Conservation (phyloP, 2,888 invertebrate genomes). For the Dicyrtomina minuta region DNA sequence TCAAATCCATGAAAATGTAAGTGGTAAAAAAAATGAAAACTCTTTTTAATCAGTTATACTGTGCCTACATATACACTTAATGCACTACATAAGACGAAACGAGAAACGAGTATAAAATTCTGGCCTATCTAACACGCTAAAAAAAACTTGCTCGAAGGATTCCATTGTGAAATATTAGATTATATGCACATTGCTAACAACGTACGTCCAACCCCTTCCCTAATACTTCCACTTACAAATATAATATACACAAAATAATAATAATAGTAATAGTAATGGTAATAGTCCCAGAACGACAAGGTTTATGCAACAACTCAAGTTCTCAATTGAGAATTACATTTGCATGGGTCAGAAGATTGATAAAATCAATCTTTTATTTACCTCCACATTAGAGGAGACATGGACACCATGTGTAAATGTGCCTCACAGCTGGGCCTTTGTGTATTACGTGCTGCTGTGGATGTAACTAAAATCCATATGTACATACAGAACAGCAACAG, state of each 20-base stretch:
- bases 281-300: neutral
- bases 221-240: too few species aligned
- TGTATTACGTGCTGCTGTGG: neutral
- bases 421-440: neutral
- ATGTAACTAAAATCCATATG: conserved; percentile 3
- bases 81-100: neutral
- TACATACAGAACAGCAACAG: neutral
- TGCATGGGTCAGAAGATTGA: conserved; percentile 3
- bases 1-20: too few species aligned
- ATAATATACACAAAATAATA: too few species aligned
- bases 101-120: too few species aligned
- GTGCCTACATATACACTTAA: too few species aligned
- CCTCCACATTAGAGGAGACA: neutral
- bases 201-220: neutral
- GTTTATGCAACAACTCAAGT: conserved; percentile 7
- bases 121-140: neutral
- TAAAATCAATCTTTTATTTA: conserved; percentile 12
- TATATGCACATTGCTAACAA: neutral
- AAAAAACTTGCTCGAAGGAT: neutral
- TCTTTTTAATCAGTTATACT: too few species aligned
- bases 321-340: neutral
- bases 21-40: too few species aligned
- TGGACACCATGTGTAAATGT: neutral
- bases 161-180: neutral
- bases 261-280: too few species aligned